Percentiles rank a stretch among this genome's conserved stretches.
Conservation (phyloP, 2,113 vertebrate species). For the Phyllostomus hastatus region DNA sequence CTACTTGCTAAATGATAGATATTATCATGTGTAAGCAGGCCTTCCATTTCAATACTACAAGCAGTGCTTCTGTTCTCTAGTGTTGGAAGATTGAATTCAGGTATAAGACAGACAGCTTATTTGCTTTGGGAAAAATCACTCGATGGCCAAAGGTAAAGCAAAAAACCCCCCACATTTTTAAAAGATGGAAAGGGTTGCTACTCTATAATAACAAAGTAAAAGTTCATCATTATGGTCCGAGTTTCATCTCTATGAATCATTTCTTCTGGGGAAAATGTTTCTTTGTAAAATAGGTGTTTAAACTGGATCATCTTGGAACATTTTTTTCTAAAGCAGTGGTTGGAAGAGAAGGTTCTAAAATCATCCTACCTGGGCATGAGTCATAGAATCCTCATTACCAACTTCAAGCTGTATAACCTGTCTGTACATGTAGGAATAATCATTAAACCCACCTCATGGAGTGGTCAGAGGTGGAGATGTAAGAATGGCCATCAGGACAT, state of each 20-base stretch:
- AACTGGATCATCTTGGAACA: neutral
- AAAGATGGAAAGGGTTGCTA: neutral
- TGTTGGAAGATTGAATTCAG: neutral
- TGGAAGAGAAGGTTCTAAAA: neutral
- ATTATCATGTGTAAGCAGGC: neutral
- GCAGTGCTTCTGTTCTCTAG: neutral
- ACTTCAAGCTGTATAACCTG: neutral
- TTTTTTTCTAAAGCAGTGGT: neutral
- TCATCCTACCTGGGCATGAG: neutral
- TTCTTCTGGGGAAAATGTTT: neutral
- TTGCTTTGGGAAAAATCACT: neutral
- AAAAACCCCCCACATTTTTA: neutral
- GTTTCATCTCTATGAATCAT: neutral
- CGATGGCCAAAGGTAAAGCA: neutral
- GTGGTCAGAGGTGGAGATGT: neutral
- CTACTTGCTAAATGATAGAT: neutral
- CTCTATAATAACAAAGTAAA: neutral
- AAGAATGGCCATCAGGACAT: neutral
- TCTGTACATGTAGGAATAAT: neutral
- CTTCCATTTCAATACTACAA: neutral
- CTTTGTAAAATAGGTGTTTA: neutral
- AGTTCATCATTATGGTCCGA: neutral
- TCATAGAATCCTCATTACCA: neutral
- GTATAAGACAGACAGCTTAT: neutral
- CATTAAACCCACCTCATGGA: neutral